Evolutionary conservation across 2,888 invertebrate species (phyloP).

Genomic region (Leptopilina syphax): DNA sequence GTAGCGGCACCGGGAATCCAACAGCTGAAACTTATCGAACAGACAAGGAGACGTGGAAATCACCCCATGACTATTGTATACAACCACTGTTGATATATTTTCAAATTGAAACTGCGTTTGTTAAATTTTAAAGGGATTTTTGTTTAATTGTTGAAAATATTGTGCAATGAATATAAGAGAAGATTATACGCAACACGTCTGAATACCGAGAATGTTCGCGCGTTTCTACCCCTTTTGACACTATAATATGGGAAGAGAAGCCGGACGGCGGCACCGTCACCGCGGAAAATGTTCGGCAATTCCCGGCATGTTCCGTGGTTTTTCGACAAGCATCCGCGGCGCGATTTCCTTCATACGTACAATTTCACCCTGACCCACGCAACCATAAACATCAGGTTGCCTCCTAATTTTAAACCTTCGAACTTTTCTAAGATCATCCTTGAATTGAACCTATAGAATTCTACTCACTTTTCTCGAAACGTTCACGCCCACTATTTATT

Average conservation of each 20-base stretch:
- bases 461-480: neutral
- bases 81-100: neutral
- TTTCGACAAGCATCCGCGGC: constrained; percentile 36
- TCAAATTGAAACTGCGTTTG: too few relatives aligned
- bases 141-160: too few relatives aligned
- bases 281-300: constrained; percentile 43
- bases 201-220: constrained; percentile 24
- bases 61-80: neutral
- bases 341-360: constrained; percentile 44
- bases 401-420: constrained; percentile 36
- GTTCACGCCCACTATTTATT: constrained; percentile 15
- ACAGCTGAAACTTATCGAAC: neutral
- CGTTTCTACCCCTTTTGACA: constrained; percentile 22
- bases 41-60: neutral
- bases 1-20: neutral
- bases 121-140: too few relatives aligned
- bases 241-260: constrained; percentile 30
- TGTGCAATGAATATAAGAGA: neutral
- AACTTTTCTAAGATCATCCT: constrained; percentile 38
- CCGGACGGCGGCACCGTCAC: constrained; percentile 31
- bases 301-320: constrained; percentile 52
- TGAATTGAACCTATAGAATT: constrained; percentile 26
- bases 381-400: constrained; percentile 45
- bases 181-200: constrained; percentile 6
- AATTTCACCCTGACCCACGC: constrained; percentile 54